Conservation (phyloP, 64 coral and sea anemone genomes). For the Acropora yongei region DNA sequence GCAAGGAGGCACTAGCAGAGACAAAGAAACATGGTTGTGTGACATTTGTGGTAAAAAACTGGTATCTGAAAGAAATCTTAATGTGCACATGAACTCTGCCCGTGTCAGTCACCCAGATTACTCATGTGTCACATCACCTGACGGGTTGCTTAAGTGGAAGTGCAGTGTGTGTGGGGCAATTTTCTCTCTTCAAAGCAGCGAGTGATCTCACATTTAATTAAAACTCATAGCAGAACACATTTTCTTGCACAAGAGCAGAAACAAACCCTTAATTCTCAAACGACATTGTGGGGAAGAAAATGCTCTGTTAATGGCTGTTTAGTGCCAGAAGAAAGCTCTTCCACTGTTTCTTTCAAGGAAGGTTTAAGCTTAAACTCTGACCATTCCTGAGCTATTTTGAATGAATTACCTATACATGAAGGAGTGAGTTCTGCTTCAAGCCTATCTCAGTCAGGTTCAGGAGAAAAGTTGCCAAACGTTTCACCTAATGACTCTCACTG, state of each 20-base stretch:
- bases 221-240: slow-evolving; percentile 36
- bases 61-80: slow-evolving; percentile 6
- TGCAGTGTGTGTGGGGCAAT: slow-evolving; percentile 8
- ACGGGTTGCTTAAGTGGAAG: slow-evolving; percentile 14
- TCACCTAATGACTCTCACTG: neutral
- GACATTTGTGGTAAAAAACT: slow-evolving; percentile 13
- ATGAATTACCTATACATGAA: neutral
- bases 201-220: slow-evolving; percentile 29
- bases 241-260: neutral
- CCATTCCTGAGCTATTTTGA: neutral
- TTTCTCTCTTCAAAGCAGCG: slow-evolving; percentile 34
- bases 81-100: slow-evolving; percentile 4
- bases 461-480: neutral
- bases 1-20: neutral
- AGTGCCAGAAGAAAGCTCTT: neutral
- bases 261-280: neutral
- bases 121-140: neutral
- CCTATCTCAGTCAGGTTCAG: too few species aligned
- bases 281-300: neutral
- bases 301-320: slow-evolving; percentile 5
- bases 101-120: slow-evolving; percentile 6
- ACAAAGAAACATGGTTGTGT: neutral
- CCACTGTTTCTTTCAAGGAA: neutral
- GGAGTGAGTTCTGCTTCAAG: neutral
- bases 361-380: neutral